Percentiles rank a stretch among this genome's conserved stretches.
These are phyloP conservation scores for Saguinus midas DNA, from an alignment of 2,113 vertebrate species.

Conservation along the genomic window DNA sequence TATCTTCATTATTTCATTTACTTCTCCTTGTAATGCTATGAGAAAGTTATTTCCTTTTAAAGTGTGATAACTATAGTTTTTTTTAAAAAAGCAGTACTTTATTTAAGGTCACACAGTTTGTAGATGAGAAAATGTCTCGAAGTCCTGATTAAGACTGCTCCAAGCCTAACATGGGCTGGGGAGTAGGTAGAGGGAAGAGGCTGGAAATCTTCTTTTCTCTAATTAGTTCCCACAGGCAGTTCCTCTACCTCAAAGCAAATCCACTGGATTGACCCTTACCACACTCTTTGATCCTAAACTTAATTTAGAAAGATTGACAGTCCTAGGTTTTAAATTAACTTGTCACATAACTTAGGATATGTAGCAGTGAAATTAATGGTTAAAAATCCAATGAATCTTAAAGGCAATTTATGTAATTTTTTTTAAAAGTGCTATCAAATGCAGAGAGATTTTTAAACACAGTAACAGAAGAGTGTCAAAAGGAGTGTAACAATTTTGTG, in stretches of 20 bases:
- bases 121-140: neutral
- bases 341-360: neutral
- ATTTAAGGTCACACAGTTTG: neutral
- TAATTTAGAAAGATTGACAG: conserved; percentile 53
- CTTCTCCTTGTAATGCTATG: neutral
- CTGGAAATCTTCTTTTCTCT: neutral
- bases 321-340: conserved; percentile 33
- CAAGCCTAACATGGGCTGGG: neutral
- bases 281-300: neutral
- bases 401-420: neutral
- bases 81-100: neutral
- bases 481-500: neutral
- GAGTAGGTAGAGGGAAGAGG: neutral
- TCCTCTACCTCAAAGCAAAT: conserved; percentile 43
- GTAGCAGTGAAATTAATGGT: conserved; percentile 12
- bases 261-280: conserved; percentile 19
- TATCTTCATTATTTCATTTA: neutral
- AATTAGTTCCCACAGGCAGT: conserved; percentile 49
- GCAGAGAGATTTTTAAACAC: neutral
- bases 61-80: neutral
- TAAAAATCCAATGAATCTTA: conserved; percentile 15
- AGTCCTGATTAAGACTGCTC: neutral
- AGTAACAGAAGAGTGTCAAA: neutral
- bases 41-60: neutral
- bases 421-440: neutral